A percentile compares a stretch with the other conserved stretches of the same genome.
Evolutionary conservation across 2,113 vertebrate species (phyloP).

Genomic region (Diadophis punctatus): DNA sequence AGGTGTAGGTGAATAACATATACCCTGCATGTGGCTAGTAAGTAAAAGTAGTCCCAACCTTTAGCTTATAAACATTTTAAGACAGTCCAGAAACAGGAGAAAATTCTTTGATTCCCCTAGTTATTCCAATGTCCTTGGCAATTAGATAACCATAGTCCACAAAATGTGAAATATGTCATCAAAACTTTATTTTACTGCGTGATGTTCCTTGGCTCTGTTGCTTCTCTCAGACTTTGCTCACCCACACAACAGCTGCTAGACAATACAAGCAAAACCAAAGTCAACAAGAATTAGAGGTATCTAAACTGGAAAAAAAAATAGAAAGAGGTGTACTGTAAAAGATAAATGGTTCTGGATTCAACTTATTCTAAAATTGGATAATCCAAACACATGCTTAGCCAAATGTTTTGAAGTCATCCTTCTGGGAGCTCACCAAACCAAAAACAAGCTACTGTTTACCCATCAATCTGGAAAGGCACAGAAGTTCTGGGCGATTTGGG

Average conservation of each 20-base stretch:
- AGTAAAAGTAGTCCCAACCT: slow-evolving; percentile 10
- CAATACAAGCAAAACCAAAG: not conserved
- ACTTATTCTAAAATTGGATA: not conserved
- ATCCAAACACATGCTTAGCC: not conserved
- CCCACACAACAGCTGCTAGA: not conserved
- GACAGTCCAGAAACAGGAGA: slow-evolving; percentile 41
- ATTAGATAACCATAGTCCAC: slow-evolving; percentile 59
- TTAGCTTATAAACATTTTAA: slow-evolving; percentile 48
- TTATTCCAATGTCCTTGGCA: slow-evolving; percentile 62
- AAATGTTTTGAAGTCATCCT: not conserved
- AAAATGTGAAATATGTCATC: slow-evolving; percentile 65
- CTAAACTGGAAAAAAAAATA: not conserved
- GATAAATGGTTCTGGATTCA: not conserved
- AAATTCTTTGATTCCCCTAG: slow-evolving; percentile 60
- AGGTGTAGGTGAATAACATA: not conserved
- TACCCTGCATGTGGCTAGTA: not conserved
- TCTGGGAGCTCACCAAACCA: not conserved
- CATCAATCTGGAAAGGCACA: not conserved
- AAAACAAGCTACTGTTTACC: not conserved
- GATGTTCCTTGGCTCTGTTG: slow-evolving; percentile 50
- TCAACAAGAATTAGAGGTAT: slow-evolving; percentile 22
- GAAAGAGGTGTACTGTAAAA: not conserved
- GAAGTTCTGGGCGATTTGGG: not conserved
- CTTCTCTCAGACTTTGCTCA: slow-evolving; percentile 17
- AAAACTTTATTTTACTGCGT: slow-evolving; percentile 56